Evolutionary conservation across 2,113 vertebrate species (phyloP).

Genomic region (Glaucomys volans): DNA sequence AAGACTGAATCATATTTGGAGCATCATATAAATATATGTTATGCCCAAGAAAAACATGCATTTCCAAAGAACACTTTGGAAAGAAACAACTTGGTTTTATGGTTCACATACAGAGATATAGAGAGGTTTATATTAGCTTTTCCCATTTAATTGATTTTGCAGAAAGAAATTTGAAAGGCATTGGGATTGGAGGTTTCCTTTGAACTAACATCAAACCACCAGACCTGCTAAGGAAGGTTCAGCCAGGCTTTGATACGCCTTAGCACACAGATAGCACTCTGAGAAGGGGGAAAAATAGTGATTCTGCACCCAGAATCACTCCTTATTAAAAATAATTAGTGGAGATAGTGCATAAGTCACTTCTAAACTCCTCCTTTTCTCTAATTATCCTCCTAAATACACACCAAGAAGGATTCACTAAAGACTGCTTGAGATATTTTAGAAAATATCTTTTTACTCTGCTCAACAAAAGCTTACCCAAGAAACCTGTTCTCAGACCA

Average conservation of each 20-base stretch:
- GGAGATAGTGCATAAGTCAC: slow-evolving; percentile 75
- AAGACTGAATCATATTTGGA: background rate
- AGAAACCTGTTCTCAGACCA: slow-evolving; percentile 23
- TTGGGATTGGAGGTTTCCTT: slow-evolving; percentile 71
- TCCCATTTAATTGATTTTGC: slow-evolving; percentile 71
- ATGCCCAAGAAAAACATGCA: background rate
- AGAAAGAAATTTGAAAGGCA: slow-evolving; percentile 72
- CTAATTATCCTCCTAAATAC: slow-evolving; percentile 82
- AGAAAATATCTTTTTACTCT: slow-evolving; percentile 63
- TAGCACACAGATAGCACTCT: slow-evolving; percentile 44
- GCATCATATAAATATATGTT: background rate
- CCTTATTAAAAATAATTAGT: slow-evolving; percentile 86
- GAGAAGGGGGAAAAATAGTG: background rate
- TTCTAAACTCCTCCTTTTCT: slow-evolving; percentile 84
- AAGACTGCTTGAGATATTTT: slow-evolving; percentile 39
- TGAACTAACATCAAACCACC: slow-evolving; percentile 81
- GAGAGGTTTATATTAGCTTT: slow-evolving; percentile 51
- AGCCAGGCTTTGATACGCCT: slow-evolving; percentile 73
- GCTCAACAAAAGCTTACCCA: slow-evolving; percentile 41
- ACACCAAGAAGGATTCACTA: slow-evolving; percentile 69
- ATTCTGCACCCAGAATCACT: slow-evolving; percentile 40
- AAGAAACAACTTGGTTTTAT: slow-evolving; percentile 55
- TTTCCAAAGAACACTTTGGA: slow-evolving; percentile 56
- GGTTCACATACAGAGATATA: slow-evolving; percentile 26
- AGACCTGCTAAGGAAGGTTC: slow-evolving; percentile 69